Base-by-base conservation (phyloP, 2,113 vertebrate genomes). In the Tupaia tana region DNA sequence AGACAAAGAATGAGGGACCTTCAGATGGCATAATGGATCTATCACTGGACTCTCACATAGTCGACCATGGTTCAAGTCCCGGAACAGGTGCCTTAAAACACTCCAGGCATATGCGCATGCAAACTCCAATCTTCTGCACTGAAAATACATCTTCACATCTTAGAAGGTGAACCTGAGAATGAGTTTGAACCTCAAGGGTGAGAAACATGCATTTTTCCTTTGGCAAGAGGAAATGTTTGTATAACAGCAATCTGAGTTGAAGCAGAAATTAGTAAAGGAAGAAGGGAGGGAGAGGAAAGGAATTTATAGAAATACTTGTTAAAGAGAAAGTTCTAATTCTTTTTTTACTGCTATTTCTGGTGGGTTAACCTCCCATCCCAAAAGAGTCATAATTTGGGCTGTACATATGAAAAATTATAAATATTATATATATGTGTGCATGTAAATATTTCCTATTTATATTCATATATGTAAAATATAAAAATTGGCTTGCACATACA, bases 271-370 rank as follows among this genome's bases (percentile, higher is more conserved):
- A n/a, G 19, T 43, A 43, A 19, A 56, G 6, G 31, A 59, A 43
- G 14, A 52, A 54, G 56, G n/a, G 13, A 43, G 70, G 31, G 20
- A 87, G 64, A 25, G 15, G 43, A 18, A 69, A 75, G 19, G 52
- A 79, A 43, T 43, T 18, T 67, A 83, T 14, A 90, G 19, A 67
- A 78, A 63, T 59, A 78, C 34, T 93, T 94, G 83, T 90, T 71
- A 84, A 86, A 90, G 27, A 80, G 43, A 77, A 93, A 0, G 52
- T 91, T 86, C 80, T 71, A 84, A 95, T 69, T 16, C 7, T 88
- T 89, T 79, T 27, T 83, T 83, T 94, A 66, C 29, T 86, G 71
- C 11, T 93, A 13, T 85, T 97, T 83, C 66, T 27, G 82, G 9
- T 74, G 29, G 69, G 22, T 71, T 70, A 78, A 13, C 9, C 9